These are phyloP conservation scores for Oncorhynchus keta DNA, from an alignment of 2,113 vertebrate genomes.

Conservation along the genomic window DNA sequence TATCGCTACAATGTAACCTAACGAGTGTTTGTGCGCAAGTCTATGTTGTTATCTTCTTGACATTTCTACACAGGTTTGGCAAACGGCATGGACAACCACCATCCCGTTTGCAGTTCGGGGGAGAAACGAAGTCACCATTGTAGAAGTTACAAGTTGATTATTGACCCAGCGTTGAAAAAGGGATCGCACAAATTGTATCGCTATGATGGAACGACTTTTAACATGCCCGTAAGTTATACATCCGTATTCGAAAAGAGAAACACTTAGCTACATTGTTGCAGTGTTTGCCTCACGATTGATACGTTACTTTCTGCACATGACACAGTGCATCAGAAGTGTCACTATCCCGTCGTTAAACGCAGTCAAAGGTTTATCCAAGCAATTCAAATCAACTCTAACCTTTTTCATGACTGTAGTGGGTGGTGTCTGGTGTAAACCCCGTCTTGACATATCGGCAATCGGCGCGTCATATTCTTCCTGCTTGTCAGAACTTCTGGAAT, in stretches of 20 bases:
- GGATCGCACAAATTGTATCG: slow-evolving; percentile 96
- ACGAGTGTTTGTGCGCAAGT: slow-evolving; percentile 27
- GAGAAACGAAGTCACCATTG: slow-evolving; percentile 98
- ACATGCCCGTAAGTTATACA: slow-evolving; percentile 84
- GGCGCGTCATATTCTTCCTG: not conserved
- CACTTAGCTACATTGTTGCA: slow-evolving; percentile 54
- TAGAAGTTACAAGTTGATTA: slow-evolving; percentile 99
- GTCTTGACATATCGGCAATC: not conserved
- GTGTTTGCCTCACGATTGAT: slow-evolving; percentile 59
- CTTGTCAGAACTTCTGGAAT: slow-evolving; percentile 37
- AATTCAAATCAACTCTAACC: no score
- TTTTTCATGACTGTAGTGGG: no score
- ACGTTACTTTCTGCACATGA: slow-evolving; percentile 57
- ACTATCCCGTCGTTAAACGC: slow-evolving; percentile 17
- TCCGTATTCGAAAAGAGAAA: slow-evolving; percentile 28
- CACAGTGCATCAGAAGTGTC: slow-evolving; percentile 58
- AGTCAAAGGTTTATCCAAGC: not conserved
- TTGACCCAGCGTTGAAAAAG: slow-evolving; percentile 97
- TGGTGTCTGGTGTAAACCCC: no score
- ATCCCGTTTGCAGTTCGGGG: slow-evolving; percentile 88
- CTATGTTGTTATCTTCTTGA: slow-evolving; percentile 49
- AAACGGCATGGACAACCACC: slow-evolving; percentile 95
- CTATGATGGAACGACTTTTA: slow-evolving; percentile 96
- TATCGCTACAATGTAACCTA: slow-evolving; percentile 35
- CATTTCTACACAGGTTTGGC: slow-evolving; percentile 83